A percentile compares a stretch with the other conserved stretches of the same genome.
These are phyloP conservation scores for Sceloporus undulatus DNA, from an alignment of 2,113 vertebrate species.

Conservation along the genomic window DNA sequence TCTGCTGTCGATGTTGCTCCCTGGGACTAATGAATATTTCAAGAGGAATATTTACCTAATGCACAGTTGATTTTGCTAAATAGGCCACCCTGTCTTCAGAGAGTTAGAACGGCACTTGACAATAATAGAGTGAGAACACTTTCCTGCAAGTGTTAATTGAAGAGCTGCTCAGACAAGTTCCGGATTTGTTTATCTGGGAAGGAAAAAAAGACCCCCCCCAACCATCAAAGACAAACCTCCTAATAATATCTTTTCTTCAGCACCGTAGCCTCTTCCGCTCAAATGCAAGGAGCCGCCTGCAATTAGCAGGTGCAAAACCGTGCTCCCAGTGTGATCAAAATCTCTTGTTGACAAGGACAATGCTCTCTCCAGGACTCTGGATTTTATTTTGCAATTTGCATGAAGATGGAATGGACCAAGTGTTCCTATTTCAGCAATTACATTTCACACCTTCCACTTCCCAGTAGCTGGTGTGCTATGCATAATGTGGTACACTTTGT, in stretches of 20 bases:
- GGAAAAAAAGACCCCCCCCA: not conserved
- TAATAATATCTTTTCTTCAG: not conserved
- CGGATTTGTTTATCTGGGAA: not conserved
- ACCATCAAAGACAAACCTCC: not conserved
- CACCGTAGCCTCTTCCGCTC: not conserved
- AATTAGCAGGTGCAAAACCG: not conserved
- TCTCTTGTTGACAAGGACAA: too few species aligned
- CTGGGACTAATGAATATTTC: slow-evolving; percentile 63
- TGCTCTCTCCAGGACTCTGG: not conserved
- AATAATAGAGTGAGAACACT: slow-evolving; percentile 62
- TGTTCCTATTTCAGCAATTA: not conserved
- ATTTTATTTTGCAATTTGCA: not conserved
- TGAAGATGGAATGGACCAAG: not conserved
- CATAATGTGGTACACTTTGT: not conserved
- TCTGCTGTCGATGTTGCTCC: not conserved
- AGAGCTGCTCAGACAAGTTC: slow-evolving; percentile 27
- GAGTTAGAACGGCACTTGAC: slow-evolving; percentile 7
- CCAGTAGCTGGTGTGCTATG: not conserved
- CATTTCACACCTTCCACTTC: not conserved
- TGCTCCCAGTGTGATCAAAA: not conserved
- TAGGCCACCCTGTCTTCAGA: slow-evolving; percentile 69
- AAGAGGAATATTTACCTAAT: slow-evolving; percentile 68
- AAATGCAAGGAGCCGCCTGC: accelerated
- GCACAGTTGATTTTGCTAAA: slow-evolving; percentile 43
- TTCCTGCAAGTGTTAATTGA: slow-evolving; percentile 62